A percentile compares a stretch with the other conserved stretches of the same genome.
These are phyloP conservation scores for Sphaerophoria rueppellii DNA, from an alignment of 2,888 invertebrate species.

Conservation along the genomic window DNA sequence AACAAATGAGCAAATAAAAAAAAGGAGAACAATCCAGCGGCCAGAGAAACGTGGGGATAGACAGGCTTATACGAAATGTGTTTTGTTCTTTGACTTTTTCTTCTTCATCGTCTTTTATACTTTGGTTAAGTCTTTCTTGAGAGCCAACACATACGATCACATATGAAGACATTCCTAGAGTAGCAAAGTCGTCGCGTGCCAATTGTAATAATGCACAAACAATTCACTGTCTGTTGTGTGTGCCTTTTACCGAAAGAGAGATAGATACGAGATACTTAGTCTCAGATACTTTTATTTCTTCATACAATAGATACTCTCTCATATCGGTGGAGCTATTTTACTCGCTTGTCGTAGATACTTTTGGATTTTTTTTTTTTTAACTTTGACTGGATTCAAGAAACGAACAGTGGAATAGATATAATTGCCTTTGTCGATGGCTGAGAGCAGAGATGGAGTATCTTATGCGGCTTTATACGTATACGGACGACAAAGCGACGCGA, in stretches of 20 bases:
- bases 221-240: slow-evolving; percentile 48
- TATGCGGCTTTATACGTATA: slow-evolving; percentile 18
- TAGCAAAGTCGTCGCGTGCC: slow-evolving; percentile 71
- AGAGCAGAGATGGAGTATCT: slow-evolving; percentile 32
- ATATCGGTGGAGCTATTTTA: slow-evolving; percentile 25
- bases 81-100: slow-evolving; percentile 20
- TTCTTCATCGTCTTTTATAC: slow-evolving; percentile 11
- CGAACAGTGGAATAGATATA: slow-evolving; percentile 32
- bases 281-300: slow-evolving; percentile 16
- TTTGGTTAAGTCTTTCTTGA: slow-evolving; percentile 37
- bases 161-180: slow-evolving; percentile 48
- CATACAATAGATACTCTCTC: slow-evolving; percentile 15
- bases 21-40: slow-evolving; percentile 10
- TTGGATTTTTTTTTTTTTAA: not conserved
- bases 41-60: slow-evolving; percentile 2
- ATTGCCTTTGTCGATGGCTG: slow-evolving; percentile 43
- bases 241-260: slow-evolving; percentile 17
- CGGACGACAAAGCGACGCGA: not conserved
- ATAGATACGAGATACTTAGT: slow-evolving; percentile 32
- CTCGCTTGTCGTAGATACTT: slow-evolving; percentile 8
- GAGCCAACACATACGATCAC: not conserved
- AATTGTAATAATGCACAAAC: slow-evolving; percentile 70
- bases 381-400: not conserved
- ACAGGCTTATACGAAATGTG: not conserved
- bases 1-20: not conserved